These are phyloP conservation scores for Corynorhinus townsendii DNA, from an alignment of 2,113 vertebrate species.

Conservation along the genomic window DNA sequence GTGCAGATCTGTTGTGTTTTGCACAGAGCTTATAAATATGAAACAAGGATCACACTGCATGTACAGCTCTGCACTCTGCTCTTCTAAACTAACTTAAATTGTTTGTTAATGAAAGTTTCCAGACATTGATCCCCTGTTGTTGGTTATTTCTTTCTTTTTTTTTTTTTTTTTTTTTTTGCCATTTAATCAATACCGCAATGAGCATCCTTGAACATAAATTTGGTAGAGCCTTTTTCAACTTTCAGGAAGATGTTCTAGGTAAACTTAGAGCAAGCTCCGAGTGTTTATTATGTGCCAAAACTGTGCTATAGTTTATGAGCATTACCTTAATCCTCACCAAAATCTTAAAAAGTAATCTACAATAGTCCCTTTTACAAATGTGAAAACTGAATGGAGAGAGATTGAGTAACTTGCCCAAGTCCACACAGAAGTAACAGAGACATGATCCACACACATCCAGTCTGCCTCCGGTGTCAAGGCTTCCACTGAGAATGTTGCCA, in stretches of 20 bases:
- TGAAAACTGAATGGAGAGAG: background rate
- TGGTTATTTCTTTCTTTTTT: background rate
- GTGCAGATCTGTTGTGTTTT: background rate
- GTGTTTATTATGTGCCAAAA: background rate
- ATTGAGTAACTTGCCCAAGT: background rate
- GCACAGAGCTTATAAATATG: background rate
- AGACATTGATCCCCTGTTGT: background rate
- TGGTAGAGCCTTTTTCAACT: background rate
- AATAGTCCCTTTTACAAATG: background rate
- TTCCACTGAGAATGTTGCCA: background rate
- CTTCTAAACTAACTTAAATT: conserved; percentile 9
- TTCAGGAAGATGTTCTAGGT: background rate
- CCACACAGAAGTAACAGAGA: background rate
- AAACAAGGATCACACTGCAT: background rate
- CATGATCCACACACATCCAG: background rate
- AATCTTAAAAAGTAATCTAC: background rate
- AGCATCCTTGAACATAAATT: background rate
- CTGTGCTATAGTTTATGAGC: background rate
- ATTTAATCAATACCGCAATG: background rate
- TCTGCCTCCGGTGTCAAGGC: background rate
- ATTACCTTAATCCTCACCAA: background rate
- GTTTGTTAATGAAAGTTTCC: conserved; percentile 8
- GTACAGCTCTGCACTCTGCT: background rate
- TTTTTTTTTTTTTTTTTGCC: background rate
- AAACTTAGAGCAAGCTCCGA: background rate